A percentile compares a stretch with the other conserved stretches of the same genome.
phyloP scores from a whole-genome alignment of 2,797 vertebrate genomes.

The Trichosurus vulpecula region DNA sequence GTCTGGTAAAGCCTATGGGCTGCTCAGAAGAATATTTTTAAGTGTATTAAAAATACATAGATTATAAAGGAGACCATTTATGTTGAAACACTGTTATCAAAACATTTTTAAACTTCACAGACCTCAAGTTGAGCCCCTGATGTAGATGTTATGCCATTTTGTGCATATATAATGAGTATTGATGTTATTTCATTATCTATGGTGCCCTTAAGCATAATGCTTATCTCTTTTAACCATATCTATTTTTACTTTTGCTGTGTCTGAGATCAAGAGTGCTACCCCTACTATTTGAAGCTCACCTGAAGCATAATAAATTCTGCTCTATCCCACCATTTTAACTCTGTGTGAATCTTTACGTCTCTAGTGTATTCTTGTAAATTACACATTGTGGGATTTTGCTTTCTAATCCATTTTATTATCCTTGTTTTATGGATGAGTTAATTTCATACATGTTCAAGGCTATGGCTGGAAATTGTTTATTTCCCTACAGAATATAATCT shows the following conservation, averaged over 20 bases:
- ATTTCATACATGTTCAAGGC: background rate
- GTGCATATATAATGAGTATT: background rate
- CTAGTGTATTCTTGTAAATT: background rate
- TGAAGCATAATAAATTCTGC: background rate
- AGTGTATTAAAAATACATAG: background rate
- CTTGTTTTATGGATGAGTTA: background rate
- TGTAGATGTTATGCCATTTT: background rate
- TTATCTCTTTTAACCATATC: no score
- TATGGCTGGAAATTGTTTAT: background rate
- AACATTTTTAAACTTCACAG: background rate
- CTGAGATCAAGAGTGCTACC: background rate
- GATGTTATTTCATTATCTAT: background rate
- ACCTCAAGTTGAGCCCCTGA: background rate
- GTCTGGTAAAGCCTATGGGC: background rate
- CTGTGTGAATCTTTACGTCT: background rate
- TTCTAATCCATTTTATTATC: background rate
- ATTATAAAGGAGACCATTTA: background rate
- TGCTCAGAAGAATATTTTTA: background rate
- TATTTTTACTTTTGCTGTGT: background rate
- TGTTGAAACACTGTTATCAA: background rate
- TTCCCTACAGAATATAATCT: background rate
- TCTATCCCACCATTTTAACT: background rate
- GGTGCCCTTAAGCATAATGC: no score
- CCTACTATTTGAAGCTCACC: background rate
- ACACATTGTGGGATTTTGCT: background rate